phyloP scores from a whole-genome alignment of 2,888 invertebrate species.

The Caenorhabditis sp. region DNA sequence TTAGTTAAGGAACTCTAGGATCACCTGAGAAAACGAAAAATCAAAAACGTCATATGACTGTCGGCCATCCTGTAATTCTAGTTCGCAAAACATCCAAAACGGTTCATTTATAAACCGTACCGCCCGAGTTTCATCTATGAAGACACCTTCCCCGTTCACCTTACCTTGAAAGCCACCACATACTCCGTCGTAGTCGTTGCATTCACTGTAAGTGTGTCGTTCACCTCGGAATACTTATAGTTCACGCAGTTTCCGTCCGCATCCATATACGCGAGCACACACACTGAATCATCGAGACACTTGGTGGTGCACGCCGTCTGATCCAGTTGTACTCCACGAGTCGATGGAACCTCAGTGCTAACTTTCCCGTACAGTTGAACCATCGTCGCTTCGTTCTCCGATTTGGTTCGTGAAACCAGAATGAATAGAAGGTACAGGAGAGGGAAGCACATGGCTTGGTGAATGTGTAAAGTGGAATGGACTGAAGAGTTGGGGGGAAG shows the following conservation, averaged over 20 bases:
- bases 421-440: background rate
- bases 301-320: background rate
- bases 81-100: no score
- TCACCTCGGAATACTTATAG: constrained; percentile 3
- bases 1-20: no score
- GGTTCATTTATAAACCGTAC: no score
- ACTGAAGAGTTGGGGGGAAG: constrained; percentile 1
- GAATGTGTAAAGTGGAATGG: background rate
- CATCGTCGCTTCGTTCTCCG: constrained; percentile 4
- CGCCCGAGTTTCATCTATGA: no score
- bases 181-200: background rate
- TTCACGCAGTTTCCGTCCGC: background rate
- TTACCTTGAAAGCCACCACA: constrained; percentile 6
- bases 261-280: constrained; percentile 17
- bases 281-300: background rate
- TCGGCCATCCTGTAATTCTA: no score
- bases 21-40: no score
- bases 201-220: background rate
- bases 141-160: no score
- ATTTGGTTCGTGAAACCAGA: background rate
- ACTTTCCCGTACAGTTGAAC: background rate
- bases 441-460: background rate
- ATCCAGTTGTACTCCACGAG: background rate
- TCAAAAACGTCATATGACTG: no score
- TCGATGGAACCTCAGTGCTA: background rate